Percentiles rank a stretch among this genome's conserved stretches.
Conservation (phyloP, 2,888 invertebrate species). For the Miltochrista miniata region DNA sequence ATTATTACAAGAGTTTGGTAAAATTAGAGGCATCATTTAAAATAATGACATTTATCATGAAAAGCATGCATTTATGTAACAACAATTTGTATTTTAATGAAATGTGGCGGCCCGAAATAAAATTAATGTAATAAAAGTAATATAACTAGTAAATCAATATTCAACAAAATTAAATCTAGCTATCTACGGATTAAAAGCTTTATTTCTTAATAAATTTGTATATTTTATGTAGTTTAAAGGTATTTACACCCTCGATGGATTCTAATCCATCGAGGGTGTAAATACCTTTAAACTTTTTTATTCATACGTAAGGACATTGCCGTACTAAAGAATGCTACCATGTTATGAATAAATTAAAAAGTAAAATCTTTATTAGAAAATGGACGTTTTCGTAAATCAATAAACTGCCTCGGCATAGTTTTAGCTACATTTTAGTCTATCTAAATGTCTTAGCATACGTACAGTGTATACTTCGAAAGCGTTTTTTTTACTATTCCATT, state of each 20-base stretch:
- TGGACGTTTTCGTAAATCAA: constrained; percentile 34
- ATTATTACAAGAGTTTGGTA: no score
- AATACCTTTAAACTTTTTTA: no score
- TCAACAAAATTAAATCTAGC: neutral
- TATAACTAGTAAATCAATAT: neutral
- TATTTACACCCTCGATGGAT: no score
- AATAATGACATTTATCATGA: neutral
- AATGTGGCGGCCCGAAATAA: constrained; percentile 1
- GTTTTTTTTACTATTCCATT: constrained; percentile 59
- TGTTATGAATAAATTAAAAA: neutral
- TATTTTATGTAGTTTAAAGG: neutral
- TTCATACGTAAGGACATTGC: neutral
- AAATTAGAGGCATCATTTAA: no score
- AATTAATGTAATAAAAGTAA: neutral
- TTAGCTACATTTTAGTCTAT: constrained; percentile 73
- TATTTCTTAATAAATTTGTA: no score
- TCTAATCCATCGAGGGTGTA: neutral
- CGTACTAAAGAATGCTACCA: constrained; percentile 10
- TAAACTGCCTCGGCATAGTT: constrained; percentile 67
- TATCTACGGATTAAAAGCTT: constrained; percentile 8
- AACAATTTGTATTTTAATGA: neutral
- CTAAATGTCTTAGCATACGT: constrained; percentile 64
- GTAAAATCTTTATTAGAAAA: constrained; percentile 8
- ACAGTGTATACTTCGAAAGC: constrained; percentile 73
- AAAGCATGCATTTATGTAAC: neutral